Evolutionary conservation across 2,797 vertebrate genomes (phyloP).

Genomic region (Molossus alvarezi): DNA sequence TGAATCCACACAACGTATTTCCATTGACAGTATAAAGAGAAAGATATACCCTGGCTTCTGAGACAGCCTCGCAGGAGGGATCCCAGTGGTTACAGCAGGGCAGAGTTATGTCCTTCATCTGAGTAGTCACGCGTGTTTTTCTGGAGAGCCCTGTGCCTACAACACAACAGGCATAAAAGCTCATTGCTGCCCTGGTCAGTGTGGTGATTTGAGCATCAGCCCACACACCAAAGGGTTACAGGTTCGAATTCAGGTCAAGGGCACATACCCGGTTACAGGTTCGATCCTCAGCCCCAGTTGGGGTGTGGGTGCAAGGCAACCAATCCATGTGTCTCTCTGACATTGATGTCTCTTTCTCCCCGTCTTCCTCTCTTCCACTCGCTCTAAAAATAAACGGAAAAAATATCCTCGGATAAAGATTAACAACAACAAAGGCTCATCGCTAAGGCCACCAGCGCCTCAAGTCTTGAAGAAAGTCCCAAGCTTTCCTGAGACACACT

Average conservation of each 20-base stretch:
- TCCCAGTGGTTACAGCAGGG: neutral
- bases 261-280: no score
- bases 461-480: neutral
- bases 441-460: neutral
- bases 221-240: no score
- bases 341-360: no score
- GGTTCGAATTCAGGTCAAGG: no score
- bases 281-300: no score
- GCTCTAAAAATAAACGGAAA: no score
- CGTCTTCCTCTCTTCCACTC: no score
- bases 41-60: neutral
- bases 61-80: neutral
- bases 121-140: neutral
- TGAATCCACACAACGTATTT: neutral
- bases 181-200: neutral
- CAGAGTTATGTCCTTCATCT: neutral
- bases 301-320: no score
- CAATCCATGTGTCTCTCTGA: no score
- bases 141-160: neutral
- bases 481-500: neutral
- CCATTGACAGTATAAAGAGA: slow-evolving; percentile 44
- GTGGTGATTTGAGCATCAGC: no score
- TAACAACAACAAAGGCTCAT: neutral
- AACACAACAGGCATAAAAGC: neutral
- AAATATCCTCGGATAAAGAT: no score